phyloP scores from a whole-genome alignment of 2,888 invertebrate genomes.

The Autographa gamma region DNA sequence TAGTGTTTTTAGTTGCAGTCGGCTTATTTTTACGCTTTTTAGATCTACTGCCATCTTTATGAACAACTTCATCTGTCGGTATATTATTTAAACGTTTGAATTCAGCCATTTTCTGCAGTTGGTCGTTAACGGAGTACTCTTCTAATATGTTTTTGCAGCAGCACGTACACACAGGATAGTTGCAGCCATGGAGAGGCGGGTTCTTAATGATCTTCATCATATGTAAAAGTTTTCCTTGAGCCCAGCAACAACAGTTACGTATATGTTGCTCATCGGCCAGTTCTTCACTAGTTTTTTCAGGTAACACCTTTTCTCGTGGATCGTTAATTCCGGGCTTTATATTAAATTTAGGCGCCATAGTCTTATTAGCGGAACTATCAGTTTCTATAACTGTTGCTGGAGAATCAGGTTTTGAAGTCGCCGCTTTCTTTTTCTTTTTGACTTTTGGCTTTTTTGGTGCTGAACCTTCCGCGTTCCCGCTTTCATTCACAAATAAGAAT shows the following conservation, averaged over 20 bases:
- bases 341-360: slow-evolving; percentile 27
- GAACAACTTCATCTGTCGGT: not conserved
- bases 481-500: slow-evolving; percentile 53
- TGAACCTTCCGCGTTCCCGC: slow-evolving; percentile 23
- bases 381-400: slow-evolving; percentile 14
- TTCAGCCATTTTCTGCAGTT: not conserved
- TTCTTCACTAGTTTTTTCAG: not conserved
- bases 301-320: slow-evolving; percentile 10
- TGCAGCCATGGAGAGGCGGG: slow-evolving; percentile 55
- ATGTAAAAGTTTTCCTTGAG: slow-evolving; percentile 52
- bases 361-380: not conserved
- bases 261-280: slow-evolving; percentile 12
- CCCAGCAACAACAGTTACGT: slow-evolving; percentile 72
- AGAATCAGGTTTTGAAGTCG: slow-evolving; percentile 16
- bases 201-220: slow-evolving; percentile 20
- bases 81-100: not conserved
- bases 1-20: not conserved
- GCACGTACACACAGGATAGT: slow-evolving; percentile 56
- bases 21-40: not conserved
- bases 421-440: slow-evolving; percentile 2
- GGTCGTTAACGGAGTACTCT: slow-evolving; percentile 31
- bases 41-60: not conserved
- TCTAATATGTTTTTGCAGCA: slow-evolving; percentile 65
- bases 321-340: slow-evolving; percentile 24
- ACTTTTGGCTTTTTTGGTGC: slow-evolving; percentile 38